These are phyloP conservation scores for Acholoe squamosa DNA, from an alignment of 2,888 invertebrate species.

Conservation along the genomic window DNA sequence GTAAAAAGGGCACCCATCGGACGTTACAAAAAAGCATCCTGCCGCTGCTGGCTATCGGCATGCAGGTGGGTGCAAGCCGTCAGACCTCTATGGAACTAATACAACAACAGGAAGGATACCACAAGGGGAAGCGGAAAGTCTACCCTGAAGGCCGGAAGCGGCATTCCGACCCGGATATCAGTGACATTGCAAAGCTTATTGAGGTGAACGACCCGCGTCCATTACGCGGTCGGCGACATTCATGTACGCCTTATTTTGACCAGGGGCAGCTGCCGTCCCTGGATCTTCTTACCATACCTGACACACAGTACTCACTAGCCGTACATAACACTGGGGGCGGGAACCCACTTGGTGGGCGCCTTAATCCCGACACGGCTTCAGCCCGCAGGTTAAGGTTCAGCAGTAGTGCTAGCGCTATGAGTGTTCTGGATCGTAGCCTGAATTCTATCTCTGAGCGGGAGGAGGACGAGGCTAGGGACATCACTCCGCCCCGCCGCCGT, in stretches of 20 bases:
- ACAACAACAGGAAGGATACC: neutral
- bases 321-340: neutral
- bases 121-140: conserved; percentile 55
- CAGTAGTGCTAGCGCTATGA: neutral
- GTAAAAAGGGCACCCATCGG: conserved; percentile 50
- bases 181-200: conserved; percentile 21
- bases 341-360: neutral
- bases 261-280: neutral
- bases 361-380: neutral
- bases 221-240: conserved; percentile 6
- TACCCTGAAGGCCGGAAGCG: conserved; percentile 26
- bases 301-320: neutral
- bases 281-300: conserved; percentile 32
- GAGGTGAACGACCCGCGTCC: conserved; percentile 10
- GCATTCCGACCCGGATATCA: conserved; percentile 50
- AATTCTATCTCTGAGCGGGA: conserved; percentile 46
- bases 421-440: conserved; percentile 34
- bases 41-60: conserved; percentile 56
- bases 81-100: neutral
- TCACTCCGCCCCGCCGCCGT: neutral
- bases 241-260: conserved; percentile 1
- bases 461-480: conserved; percentile 41
- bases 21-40: conserved; percentile 58
- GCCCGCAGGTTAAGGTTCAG: conserved; percentile 20
- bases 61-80: conserved; percentile 25